Conservation (phyloP, 2,113 vertebrate genomes). For the Alces alces region DNA sequence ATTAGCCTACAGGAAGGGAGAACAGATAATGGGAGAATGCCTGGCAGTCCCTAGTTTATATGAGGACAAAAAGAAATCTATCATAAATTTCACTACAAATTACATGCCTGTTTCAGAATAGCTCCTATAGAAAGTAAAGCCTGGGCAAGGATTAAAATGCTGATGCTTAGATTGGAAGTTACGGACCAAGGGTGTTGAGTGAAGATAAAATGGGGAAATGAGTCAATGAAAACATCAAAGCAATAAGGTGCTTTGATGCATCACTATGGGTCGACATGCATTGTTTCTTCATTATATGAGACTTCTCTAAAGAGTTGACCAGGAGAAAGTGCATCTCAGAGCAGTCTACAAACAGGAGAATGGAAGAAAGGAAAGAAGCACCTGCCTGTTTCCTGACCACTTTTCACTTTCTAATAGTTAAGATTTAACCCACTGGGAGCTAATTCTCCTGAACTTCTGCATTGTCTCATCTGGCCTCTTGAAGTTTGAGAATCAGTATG, state of each 20-base stretch:
- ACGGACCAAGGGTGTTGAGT: neutral
- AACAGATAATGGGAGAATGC: neutral
- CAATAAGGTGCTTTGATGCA: neutral
- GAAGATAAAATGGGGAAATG: neutral
- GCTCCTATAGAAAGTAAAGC: neutral
- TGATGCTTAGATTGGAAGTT: neutral
- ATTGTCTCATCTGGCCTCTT: too few species aligned
- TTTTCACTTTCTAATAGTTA: neutral
- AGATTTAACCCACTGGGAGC: neutral
- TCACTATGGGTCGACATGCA: neutral
- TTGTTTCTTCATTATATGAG: neutral
- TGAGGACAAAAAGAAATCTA: neutral
- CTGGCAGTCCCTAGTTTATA: neutral
- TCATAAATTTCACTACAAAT: neutral
- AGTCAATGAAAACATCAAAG: neutral
- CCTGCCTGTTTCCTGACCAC: neutral
- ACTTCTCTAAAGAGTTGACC: neutral
- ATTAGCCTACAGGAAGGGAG: neutral
- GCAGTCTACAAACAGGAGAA: neutral
- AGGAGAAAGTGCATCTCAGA: neutral
- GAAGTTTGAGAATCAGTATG: neutral
- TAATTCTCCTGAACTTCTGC: neutral
- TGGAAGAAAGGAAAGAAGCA: neutral
- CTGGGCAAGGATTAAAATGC: neutral
- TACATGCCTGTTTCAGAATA: neutral